phyloP scores from a whole-genome alignment of 1,140 invertebrate genomes.

The Thereuonema tuberculata region DNA sequence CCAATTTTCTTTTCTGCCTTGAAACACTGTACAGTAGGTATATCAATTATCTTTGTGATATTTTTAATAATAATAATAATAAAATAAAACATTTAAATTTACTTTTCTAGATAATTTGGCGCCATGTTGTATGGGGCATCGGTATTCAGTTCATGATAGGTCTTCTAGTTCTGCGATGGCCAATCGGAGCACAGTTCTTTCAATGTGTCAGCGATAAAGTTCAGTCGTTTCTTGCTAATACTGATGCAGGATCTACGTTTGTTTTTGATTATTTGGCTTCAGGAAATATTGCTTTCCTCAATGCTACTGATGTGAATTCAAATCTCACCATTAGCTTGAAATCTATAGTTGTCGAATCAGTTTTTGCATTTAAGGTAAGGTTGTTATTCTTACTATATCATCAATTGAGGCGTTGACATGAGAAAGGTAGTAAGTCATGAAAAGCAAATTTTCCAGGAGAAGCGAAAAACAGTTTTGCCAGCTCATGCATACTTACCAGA shows the following conservation, averaged over 20 bases:
- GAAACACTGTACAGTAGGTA: no score
- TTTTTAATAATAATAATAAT: no score
- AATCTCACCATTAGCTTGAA: background rate
- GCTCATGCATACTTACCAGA: no score
- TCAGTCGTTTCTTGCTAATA: conserved; percentile 61
- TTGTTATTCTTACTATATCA: background rate
- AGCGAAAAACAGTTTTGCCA: no score
- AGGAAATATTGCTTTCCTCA: conserved; percentile 21
- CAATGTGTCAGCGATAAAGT: conserved; percentile 57
- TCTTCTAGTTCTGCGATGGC: conserved; percentile 69
- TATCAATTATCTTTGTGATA: no score
- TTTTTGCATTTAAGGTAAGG: conserved; percentile 70
- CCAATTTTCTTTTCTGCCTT: no score
- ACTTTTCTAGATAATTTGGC: no score
- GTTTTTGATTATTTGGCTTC: conserved; percentile 64
- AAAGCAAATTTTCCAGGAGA: no score
- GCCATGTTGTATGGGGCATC: conserved; percentile 61
- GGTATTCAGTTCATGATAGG: conserved; percentile 75
- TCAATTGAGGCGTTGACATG: no score
- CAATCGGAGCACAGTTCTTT: conserved; percentile 56
- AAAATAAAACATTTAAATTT: no score
- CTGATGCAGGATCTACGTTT: conserved; percentile 61
- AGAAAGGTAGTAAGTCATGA: no score
- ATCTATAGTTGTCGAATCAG: conserved; percentile 22
- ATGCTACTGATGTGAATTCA: background rate